Conservation (phyloP, 2,888 invertebrate species). For the Macrosiphum euphorbiae region DNA sequence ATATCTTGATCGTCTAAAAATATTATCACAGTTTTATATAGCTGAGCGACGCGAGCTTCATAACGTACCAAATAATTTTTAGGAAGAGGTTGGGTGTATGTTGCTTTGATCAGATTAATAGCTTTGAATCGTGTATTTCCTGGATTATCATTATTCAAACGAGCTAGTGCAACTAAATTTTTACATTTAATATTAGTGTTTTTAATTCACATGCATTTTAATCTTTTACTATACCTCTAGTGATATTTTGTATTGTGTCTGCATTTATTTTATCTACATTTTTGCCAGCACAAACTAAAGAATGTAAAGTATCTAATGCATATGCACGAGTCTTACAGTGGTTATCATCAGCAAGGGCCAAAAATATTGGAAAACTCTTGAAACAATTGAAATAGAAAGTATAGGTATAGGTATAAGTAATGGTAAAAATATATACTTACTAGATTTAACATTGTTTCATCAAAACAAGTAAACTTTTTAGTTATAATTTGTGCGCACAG, state of each 20-base stretch:
- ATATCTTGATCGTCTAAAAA: conserved; percentile 89
- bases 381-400: neutral
- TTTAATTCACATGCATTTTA: neutral
- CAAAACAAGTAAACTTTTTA: conserved; percentile 18
- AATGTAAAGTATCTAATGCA: conserved; percentile 74
- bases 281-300: conserved; percentile 67
- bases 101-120: conserved; percentile 25
- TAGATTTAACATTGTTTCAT: conserved; percentile 46
- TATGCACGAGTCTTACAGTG: conserved; percentile 76
- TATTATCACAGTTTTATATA: conserved; percentile 81
- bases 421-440: conserved; percentile 4
- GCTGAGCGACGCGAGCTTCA: conserved; percentile 78
- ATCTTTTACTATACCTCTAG: conserved; percentile 40
- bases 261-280: conserved; percentile 29
- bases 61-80: conserved; percentile 70
- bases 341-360: conserved; percentile 77
- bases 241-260: conserved; percentile 43
- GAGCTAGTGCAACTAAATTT: conserved; percentile 50
- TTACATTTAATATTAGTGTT: neutral
- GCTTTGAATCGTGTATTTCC: conserved; percentile 54
- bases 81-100: conserved; percentile 65
- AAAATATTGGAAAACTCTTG: conserved; percentile 72
- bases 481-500: conserved; percentile 69
- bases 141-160: conserved; percentile 61
- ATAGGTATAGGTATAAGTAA: neutral